These are phyloP conservation scores for Drosophila sproati DNA, from an alignment of 1,140 invertebrate species.

Conservation along the genomic window DNA sequence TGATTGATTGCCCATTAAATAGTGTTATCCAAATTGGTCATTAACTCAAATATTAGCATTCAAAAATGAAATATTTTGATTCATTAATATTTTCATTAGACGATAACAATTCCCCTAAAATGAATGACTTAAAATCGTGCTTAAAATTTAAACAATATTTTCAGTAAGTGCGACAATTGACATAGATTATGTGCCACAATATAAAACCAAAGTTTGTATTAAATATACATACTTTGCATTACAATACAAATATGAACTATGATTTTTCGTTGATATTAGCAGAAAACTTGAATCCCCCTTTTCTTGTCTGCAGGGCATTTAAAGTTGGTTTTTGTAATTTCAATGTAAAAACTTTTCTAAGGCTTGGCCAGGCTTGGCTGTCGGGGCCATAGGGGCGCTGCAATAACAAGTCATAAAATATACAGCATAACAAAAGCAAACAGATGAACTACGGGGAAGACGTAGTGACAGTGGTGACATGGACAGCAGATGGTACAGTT, in stretches of 20 bases:
- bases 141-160: too few species aligned
- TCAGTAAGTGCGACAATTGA: not conserved
- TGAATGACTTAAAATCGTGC: too few species aligned
- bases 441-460: conserved; percentile 10
- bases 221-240: not conserved
- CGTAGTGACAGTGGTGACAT: conserved; percentile 26
- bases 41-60: too few species aligned
- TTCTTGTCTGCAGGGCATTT: conserved; percentile 16
- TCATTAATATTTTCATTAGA: too few species aligned
- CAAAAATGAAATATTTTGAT: too few species aligned
- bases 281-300: conserved; percentile 5
- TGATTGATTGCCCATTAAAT: too few species aligned
- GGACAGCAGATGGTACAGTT: conserved; percentile 54
- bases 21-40: too few species aligned
- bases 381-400: conserved; percentile 29
- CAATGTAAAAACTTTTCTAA: conserved; percentile 59
- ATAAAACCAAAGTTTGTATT: not conserved
- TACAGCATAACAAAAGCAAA: conserved; percentile 55
- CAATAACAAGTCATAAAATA: conserved; percentile 79
- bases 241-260: not conserved
- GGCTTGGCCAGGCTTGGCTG: conserved; percentile 13
- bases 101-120: too few species aligned
- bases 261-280: not conserved
- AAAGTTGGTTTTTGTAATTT: conserved; percentile 63
- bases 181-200: not conserved